Evolutionary conservation across 2,113 vertebrate species (phyloP), one percentile per base, ranked within the genome.

Genomic region (Hylia prasina): DNA sequence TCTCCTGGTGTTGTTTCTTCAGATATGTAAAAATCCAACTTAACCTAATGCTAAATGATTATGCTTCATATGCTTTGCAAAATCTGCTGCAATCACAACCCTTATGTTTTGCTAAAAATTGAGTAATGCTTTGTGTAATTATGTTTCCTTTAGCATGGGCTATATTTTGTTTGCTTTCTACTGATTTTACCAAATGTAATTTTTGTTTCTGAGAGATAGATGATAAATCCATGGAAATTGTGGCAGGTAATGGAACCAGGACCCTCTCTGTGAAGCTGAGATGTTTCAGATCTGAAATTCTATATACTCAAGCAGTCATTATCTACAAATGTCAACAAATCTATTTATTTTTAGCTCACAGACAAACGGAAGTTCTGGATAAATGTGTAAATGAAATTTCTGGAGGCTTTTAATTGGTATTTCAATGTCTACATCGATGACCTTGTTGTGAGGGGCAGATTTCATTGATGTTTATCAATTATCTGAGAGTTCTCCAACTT

Each of bases 371-470:
- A 84, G 30, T 16, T 37, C 12, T 76, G 53, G 23, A 51, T 12
- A 68, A 71, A 82, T 0, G 1, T 22, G 11, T 35, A 42, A 57
- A 68, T 44, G 6, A 85, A n/a, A 44, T 64, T 76, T 51, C 28
- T 75, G 70, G 28, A 30, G 72, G 40, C 1, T 61, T 84, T 27
- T 65, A 27, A 27, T 37, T 56, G 24, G 11, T 45, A 6, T 47
- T 64, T 64, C 31, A 42, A 9, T 68, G 33, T 15, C 70, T 84
- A 5, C n/a, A 25, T 87, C 25, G 8, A 17, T 45, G 35, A 14
- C 10, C 20, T 48, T 63, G 35, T 51, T 0, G 0, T 37, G 42
- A 33, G 50, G 73, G 24, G 37, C 5, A n/a, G 12, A 66, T 56
- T 78, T 82, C 13, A n/a, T 16, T 79, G 51, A 14, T 50, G 31